Conservation (phyloP, 2,797 vertebrate species). For the Eulemur mongoz region DNA sequence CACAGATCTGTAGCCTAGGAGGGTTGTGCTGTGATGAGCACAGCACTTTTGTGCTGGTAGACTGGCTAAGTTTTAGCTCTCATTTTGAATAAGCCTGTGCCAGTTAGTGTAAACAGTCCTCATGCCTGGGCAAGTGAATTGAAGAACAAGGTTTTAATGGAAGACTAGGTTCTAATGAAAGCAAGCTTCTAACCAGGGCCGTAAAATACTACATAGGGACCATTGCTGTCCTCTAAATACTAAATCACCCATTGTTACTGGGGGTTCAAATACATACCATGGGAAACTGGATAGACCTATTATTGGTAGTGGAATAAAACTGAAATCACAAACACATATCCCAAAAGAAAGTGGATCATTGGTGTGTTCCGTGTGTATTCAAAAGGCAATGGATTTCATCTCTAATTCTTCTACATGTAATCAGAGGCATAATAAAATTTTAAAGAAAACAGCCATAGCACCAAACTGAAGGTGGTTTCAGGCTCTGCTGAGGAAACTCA, state of each 20-base stretch:
- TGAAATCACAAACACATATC: background rate
- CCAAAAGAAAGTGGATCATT: background rate
- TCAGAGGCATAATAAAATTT: background rate
- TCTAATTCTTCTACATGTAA: background rate
- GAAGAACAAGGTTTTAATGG: background rate
- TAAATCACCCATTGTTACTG: background rate
- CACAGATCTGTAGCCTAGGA: background rate
- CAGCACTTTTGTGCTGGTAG: background rate
- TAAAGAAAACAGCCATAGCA: background rate
- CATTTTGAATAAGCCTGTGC: background rate
- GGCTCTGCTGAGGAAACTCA: background rate
- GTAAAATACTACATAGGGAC: background rate
- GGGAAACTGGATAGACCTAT: background rate
- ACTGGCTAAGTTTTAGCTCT: background rate
- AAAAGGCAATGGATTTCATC: background rate
- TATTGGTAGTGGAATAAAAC: background rate
- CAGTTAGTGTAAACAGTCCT: background rate
- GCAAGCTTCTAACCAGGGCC: background rate
- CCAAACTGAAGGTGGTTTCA: background rate
- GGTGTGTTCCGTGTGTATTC: background rate
- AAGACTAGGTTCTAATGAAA: background rate
- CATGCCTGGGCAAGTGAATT: background rate
- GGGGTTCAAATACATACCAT: background rate
- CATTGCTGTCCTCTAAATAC: background rate
- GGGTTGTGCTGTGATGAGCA: background rate